phyloP scores from a whole-genome alignment of 2,113 vertebrate genomes.

The Neodon shergylaensis region DNA sequence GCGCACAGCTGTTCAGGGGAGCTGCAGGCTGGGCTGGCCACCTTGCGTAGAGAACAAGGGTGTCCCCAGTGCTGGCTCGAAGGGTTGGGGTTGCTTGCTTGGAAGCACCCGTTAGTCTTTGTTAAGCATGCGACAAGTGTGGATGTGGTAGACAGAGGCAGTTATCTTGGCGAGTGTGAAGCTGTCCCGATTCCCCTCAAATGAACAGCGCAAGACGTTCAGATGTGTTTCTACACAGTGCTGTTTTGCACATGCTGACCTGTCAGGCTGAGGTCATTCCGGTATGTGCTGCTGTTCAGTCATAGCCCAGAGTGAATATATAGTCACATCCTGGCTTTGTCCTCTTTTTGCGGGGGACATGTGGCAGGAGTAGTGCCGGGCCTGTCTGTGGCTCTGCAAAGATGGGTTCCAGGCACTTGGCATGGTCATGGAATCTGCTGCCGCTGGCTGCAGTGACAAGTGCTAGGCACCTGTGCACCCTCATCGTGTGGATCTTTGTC shows the following conservation, averaged over 20 bases:
- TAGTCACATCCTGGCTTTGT: background rate
- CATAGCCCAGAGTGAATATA: background rate
- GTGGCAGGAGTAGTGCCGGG: background rate
- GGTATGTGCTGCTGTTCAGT: background rate
- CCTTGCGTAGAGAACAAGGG: accelerated
- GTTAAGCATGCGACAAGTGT: background rate
- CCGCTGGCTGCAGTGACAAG: accelerated
- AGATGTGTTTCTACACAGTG: background rate
- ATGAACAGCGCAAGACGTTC: background rate
- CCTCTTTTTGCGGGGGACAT: background rate
- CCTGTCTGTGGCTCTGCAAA: background rate
- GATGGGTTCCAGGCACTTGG: background rate
- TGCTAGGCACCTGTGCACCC: too few species aligned
- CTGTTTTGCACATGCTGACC: background rate
- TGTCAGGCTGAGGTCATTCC: background rate
- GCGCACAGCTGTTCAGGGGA: background rate
- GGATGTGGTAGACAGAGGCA: background rate
- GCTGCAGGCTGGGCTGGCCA: background rate
- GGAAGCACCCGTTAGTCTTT: background rate
- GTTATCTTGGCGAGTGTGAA: background rate
- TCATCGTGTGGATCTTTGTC: background rate
- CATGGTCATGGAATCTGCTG: background rate
- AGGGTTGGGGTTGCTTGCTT: background rate
- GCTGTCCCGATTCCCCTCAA: background rate
- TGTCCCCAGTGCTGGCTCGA: accelerated